Conservation (phyloP, 2,888 invertebrate genomes). For the Epinotia ramella region DNA sequence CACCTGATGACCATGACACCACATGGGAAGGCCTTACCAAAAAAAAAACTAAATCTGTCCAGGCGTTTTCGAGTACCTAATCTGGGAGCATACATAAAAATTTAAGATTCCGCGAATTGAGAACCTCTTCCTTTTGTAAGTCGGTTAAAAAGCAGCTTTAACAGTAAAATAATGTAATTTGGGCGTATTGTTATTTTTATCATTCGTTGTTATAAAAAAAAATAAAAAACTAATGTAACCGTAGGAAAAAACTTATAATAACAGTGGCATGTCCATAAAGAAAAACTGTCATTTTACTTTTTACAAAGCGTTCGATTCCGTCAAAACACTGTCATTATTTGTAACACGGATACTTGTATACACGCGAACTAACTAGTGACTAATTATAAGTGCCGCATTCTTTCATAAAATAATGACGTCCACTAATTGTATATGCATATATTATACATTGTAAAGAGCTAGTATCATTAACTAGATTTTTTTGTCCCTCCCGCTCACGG, state of each 20-base stretch:
- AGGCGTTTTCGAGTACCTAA: too few relatives aligned
- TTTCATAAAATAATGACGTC: not conserved
- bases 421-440: not conserved
- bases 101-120: too few relatives aligned
- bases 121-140: too few relatives aligned
- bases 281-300: not conserved
- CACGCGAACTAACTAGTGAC: constrained; percentile 6
- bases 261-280: not conserved
- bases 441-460: not conserved
- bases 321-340: constrained; percentile 16
- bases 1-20: too few relatives aligned
- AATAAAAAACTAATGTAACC: too few relatives aligned
- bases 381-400: constrained; percentile 11
- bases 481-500: not conserved
- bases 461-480: not conserved
- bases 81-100: too few relatives aligned
- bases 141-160: too few relatives aligned
- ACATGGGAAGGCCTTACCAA: too few relatives aligned
- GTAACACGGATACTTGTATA: constrained; percentile 12
- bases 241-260: not conserved
- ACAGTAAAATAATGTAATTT: too few relatives aligned
- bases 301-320: constrained; percentile 8
- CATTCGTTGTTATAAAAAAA: not conserved
- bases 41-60: too few relatives aligned
- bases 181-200: too few relatives aligned